Conservation (phyloP, 2,888 invertebrate species). For the Eulithis prunata region DNA sequence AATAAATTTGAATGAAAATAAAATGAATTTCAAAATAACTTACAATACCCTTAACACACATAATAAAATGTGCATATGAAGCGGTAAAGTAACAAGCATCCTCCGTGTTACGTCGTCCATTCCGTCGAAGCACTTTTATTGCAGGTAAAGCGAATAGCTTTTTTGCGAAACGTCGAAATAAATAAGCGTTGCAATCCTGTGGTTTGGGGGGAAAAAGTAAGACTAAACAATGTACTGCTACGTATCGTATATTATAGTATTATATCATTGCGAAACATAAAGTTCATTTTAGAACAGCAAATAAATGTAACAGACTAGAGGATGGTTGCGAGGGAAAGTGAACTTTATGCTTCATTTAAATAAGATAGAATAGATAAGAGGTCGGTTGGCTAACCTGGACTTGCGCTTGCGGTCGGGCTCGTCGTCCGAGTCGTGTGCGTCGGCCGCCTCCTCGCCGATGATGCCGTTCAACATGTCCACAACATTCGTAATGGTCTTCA, state of each 20-base stretch:
- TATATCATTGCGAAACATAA: conserved; percentile 22
- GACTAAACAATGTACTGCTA: conserved; percentile 40
- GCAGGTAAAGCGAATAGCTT: conserved; percentile 27
- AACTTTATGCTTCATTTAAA: conserved; percentile 36
- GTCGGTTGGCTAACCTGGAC: conserved; percentile 64
- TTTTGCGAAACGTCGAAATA: conserved; percentile 26
- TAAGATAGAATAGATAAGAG: conserved; percentile 10
- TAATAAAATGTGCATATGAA: conserved; percentile 19
- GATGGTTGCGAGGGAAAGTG: conserved; percentile 16
- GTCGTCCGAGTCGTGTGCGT: conserved; percentile 56
- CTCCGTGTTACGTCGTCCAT: conserved; percentile 5
- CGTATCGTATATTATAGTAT: conserved; percentile 5
- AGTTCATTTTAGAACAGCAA: conserved; percentile 26
- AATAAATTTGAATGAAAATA: not conserved
- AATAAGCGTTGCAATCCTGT: conserved; percentile 57
- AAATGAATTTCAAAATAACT: not conserved
- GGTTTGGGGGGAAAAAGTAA: conserved; percentile 46
- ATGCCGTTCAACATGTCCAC: conserved; percentile 94
- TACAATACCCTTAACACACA: conserved; percentile 10
- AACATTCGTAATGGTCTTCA: conserved; percentile 93
- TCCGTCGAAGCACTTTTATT: conserved; percentile 27
- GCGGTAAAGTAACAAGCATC: conserved; percentile 19
- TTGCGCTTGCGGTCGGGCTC: conserved; percentile 68
- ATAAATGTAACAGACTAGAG: conserved; percentile 17
- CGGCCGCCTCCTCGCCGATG: conserved; percentile 88